Evolutionary conservation across 2,888 invertebrate genomes (phyloP).

Genomic region (Brachyptera risi): DNA sequence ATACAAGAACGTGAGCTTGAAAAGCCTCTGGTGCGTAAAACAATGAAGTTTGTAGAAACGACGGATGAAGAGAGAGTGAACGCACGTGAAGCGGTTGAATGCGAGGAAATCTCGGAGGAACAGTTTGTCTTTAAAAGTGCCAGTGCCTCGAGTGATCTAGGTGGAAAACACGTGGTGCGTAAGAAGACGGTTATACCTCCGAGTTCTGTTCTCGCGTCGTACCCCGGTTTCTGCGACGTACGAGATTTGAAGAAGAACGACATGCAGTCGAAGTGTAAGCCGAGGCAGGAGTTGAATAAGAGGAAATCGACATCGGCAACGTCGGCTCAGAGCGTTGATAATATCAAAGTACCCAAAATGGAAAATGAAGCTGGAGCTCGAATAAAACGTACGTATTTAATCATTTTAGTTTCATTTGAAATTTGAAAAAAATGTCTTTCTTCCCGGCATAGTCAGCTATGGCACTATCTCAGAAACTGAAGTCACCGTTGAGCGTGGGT

Average conservation of each 20-base stretch:
- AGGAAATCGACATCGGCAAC: neutral
- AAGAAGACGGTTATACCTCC: conserved; percentile 2
- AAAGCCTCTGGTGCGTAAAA: no score
- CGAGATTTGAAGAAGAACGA: conserved; percentile 3
- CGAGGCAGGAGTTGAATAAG: neutral
- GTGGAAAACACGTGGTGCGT: neutral
- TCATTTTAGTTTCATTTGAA: no score
- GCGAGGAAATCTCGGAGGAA: no score
- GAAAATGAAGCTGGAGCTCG: neutral
- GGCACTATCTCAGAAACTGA: no score
- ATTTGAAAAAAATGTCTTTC: no score
- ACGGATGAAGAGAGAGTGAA: no score
- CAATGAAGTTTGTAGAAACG: no score
- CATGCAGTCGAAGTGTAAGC: neutral
- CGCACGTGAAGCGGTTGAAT: no score
- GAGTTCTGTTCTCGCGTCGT: neutral
- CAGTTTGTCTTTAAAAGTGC: no score
- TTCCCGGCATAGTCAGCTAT: no score
- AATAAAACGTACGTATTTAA: conserved; percentile 4
- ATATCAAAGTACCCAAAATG: neutral
- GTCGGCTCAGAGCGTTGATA: neutral
- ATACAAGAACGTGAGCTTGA: no score
- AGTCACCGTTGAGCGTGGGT: no score
- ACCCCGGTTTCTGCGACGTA: conserved; percentile 6
- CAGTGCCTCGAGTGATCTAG: neutral